Evolutionary conservation across 1,140 invertebrate species (phyloP), one percentile per base, ranked within the genome.

Genomic region (Brachionus calyciflorus): DNA sequence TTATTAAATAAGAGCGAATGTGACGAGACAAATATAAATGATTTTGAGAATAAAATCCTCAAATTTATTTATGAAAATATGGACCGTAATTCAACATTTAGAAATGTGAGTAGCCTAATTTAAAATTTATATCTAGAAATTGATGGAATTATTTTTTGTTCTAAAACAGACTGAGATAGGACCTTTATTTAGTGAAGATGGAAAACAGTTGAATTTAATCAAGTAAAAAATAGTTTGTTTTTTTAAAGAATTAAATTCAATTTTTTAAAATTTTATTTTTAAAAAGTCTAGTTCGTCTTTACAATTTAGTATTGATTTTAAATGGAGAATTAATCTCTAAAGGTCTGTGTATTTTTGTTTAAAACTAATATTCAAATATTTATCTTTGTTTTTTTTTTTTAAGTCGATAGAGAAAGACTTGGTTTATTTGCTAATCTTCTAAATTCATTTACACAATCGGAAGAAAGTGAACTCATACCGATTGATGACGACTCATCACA

Each of bases 61-160:
- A 65, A 65, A 5, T 65, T 65, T 26, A 44, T 65, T 44, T 65
- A 65, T 65, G 37, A 65, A 44, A 24, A 65, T 65, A 65, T 44
- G 21, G 60, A 65, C 10, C 28, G 37, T 0, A 65, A 65, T 44
- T 65, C 40, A 7, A 44, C 60, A 1, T 44, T 65, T 28, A 41
- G 60, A 65, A 65, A 65, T 26, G 60, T 65, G 44, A 44, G 24
- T n/a, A 3, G 10, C n/a, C n/a, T n/a, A n/a, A n/a, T n/a, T n/a
- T n/a, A n/a, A n/a, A n/a, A n/a, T n/a, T n/a, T n/a, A n/a, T n/a
- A n/a, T n/a, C 17, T 28, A 19, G 9, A 14, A 65, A 30, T 65
- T 44, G 10, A 10, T 21, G 10, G 9, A 12, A 21, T 41, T 21
- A 12, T 65, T 6, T 55, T 55, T 28, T 2, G 9, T 26, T 55